Base-by-base conservation (phyloP, 2,797 vertebrate genomes). In the Chanos chanos region DNA sequence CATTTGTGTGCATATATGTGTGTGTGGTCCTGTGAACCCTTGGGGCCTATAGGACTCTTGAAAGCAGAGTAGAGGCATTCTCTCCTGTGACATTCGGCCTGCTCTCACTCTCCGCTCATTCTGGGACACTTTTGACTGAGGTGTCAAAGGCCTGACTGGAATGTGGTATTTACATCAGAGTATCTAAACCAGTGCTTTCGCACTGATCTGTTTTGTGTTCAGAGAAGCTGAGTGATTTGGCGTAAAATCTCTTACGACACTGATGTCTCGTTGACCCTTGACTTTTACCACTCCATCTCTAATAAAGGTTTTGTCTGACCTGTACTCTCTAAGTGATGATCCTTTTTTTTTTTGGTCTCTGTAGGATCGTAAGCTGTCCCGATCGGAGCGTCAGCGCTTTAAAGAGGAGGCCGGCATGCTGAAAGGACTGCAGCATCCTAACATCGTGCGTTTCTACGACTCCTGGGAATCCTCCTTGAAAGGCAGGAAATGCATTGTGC, bases 381-480 rank as follows among this genome's bases (percentile, higher is more conserved):
- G 90, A 78, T 95, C 96, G 0, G 97, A 99, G 81, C 89, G 96
- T 12, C 96, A 99, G 73, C 89, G 97, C 51, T 99, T 99, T 85
- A 99, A 97, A 87, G 97, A 99, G 76, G 97, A 99, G 80, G 97
- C 96, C 9, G 96, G 94, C 64, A 99, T 99, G 97, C 72, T 99
- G 74, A 99, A 99, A 77, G 97, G 95, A 12, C 94, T 99, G 69
- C 97, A 99, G 85, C 97, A 99, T 85, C 96, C 96, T 66, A 99
- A 98, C 85, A 99, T 99, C 68, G 97, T 99, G 77, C 92, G 97
- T 64, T 99, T 99, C 90, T 99, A 99, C 61, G 97, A 99, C 84
- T 99, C 95, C 61, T 99, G 97, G 97, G 97, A 99, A 81, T 95
- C 92, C 4, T 94, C 95, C 7, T 92, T 93, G 76, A 99, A 98